Conservation (phyloP, 2,888 invertebrate genomes). For the Sesia bembeciformis region DNA sequence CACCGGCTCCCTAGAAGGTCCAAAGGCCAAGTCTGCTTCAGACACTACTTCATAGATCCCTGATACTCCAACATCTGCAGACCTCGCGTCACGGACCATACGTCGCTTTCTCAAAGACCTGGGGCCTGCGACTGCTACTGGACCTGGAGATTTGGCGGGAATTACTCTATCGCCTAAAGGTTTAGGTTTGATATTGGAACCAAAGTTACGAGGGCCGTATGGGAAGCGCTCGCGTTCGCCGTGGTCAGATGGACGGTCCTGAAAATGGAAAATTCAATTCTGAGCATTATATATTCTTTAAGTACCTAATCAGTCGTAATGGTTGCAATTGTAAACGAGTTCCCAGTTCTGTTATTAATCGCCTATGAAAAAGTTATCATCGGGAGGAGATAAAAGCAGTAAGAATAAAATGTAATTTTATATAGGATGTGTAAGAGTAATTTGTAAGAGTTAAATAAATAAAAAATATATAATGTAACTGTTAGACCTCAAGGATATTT, state of each 20-base stretch:
- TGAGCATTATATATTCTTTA: too few species aligned
- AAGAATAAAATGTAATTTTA: too few species aligned
- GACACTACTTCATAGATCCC: conserved; percentile 93
- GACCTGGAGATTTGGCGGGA: conserved; percentile 63
- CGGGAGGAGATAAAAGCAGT: too few species aligned
- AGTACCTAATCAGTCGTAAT: too few species aligned
- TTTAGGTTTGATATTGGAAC: conserved; percentile 45
- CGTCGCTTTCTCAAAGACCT: conserved; percentile 76
- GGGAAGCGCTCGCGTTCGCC: conserved; percentile 82
- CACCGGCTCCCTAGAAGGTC: conserved; percentile 88
- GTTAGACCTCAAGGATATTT: too few species aligned
- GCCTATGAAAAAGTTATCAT: too few species aligned
- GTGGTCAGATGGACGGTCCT: conserved; percentile 70
- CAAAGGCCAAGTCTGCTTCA: conserved; percentile 92
- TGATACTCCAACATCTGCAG: conserved; percentile 91
- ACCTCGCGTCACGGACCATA: conserved; percentile 82
- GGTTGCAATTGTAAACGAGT: too few species aligned
- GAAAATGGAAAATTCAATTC: conserved; percentile 13
- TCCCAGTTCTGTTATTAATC: too few species aligned
- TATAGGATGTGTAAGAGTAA: too few species aligned
- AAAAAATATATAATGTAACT: too few species aligned
- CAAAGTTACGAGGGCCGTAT: conserved; percentile 83
- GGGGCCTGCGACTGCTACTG: conserved; percentile 68
- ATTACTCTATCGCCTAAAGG: conserved; percentile 51
- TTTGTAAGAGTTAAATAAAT: too few species aligned